Conservation (phyloP, 2,113 vertebrate species). For the Lampris megalopsis region DNA sequence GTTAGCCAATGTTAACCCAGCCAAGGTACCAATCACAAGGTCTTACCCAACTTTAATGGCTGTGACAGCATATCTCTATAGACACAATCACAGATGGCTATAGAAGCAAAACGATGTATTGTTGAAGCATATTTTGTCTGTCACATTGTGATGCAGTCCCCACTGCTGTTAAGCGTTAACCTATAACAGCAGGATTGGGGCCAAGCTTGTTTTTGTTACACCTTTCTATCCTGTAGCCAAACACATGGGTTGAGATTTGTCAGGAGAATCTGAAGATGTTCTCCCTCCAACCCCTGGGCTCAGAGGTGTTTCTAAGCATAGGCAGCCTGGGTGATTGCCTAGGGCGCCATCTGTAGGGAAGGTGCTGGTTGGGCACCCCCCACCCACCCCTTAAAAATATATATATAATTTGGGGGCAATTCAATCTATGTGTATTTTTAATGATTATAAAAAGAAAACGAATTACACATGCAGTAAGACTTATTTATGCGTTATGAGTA, state of each 20-base stretch:
- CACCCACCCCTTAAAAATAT: too few relatives aligned
- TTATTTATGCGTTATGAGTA: too few relatives aligned
- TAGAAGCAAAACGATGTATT: conserved; percentile 34
- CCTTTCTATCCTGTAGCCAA: conserved; percentile 60
- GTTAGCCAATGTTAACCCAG: conserved; percentile 54
- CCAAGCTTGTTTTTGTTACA: conserved; percentile 78
- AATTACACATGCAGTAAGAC: too few relatives aligned
- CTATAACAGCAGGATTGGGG: conserved; percentile 64
- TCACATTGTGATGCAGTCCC: conserved; percentile 47
- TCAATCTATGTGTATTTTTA: too few relatives aligned
- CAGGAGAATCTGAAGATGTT: conserved; percentile 66
- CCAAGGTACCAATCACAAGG: conserved; percentile 47
- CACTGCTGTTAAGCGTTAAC: conserved; percentile 67
- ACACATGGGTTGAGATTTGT: conserved; percentile 71
- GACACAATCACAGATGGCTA: conserved; percentile 23
- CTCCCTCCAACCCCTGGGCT: conserved; percentile 56
- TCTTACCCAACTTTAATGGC: conserved; percentile 45
- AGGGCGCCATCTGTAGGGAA: too few relatives aligned
- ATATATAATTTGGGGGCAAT: too few relatives aligned
- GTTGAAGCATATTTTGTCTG: conserved; percentile 32
- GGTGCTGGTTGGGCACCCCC: too few relatives aligned
- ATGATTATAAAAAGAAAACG: too few relatives aligned
- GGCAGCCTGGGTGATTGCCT: too few relatives aligned
- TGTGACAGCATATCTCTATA: conserved; percentile 18
- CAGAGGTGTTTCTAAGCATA: conserved; percentile 8